These are phyloP conservation scores for Eutrigla gurnardus DNA, from an alignment of 2,797 vertebrate species.

Conservation along the genomic window DNA sequence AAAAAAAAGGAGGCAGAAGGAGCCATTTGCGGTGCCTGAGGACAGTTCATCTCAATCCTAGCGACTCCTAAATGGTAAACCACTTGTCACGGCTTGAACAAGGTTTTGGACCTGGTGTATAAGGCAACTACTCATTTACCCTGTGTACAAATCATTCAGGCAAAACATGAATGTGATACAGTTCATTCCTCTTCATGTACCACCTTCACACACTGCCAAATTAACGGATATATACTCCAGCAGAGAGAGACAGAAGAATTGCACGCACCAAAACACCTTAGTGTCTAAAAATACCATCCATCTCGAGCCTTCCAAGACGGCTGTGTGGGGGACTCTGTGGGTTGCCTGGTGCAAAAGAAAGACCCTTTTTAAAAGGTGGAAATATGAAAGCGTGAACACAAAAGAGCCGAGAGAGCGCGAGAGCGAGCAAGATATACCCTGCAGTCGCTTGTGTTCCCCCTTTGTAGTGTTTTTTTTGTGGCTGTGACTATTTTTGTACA, in stretches of 20 bases:
- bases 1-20: constrained; percentile 15
- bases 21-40: not conserved
- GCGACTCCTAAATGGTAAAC: constrained; percentile 18
- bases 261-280: constrained; percentile 39
- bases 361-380: constrained; percentile 53
- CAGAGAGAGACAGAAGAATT: not conserved
- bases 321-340: constrained; percentile 44
- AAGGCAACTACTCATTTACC: not conserved
- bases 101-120: constrained; percentile 2
- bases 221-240: not conserved
- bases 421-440: constrained; percentile 53
- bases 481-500: constrained; percentile 73
- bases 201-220: constrained; percentile 5
- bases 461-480: constrained; percentile 68
- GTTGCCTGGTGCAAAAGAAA: constrained; percentile 57
- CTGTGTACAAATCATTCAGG: not conserved
- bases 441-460: constrained; percentile 64
- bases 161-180: not conserved
- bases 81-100: constrained; percentile 6
- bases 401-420: constrained; percentile 33
- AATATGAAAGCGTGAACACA: constrained; percentile 48
- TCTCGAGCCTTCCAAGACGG: constrained; percentile 50
- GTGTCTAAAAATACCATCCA: constrained; percentile 64
- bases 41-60: constrained; percentile 5
- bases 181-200: not conserved